phyloP scores from a whole-genome alignment of 2,113 vertebrate genomes.

The Sterna hirundo region DNA sequence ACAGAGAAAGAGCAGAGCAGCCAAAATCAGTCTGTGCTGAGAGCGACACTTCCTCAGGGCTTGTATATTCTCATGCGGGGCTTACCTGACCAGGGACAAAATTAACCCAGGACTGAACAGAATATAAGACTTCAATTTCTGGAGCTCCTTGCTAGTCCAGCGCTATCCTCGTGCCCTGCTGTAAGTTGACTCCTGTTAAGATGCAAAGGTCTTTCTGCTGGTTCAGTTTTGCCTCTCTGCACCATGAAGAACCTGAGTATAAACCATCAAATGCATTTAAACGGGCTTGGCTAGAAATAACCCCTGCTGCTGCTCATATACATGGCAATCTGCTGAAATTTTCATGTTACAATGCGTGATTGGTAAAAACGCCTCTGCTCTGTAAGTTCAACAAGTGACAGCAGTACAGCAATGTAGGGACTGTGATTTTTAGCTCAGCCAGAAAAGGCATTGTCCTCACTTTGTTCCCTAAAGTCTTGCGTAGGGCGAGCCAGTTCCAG shows the following conservation, averaged over 20 bases:
- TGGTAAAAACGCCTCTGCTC: background rate
- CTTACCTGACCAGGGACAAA: background rate
- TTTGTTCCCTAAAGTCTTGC: background rate
- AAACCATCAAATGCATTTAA: background rate
- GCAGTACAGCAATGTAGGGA: background rate
- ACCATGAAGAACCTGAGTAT: background rate
- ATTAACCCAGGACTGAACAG: background rate
- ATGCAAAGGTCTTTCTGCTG: background rate
- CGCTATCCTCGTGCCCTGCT: background rate
- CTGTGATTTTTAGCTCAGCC: background rate
- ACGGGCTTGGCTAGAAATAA: background rate
- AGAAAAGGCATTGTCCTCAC: background rate
- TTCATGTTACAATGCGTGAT: background rate
- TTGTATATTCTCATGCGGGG: background rate
- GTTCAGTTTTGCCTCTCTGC: background rate
- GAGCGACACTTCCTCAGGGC: background rate
- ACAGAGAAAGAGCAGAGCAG: background rate
- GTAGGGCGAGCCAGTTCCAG: background rate
- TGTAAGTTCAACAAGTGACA: background rate
- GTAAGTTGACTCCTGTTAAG: background rate
- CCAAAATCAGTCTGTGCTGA: background rate
- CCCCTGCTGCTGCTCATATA: background rate
- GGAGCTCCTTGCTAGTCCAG: background rate
- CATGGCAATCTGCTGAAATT: background rate
- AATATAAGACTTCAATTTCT: background rate